phyloP scores from a whole-genome alignment of 2,113 vertebrate species.

The Petaurus breviceps region DNA sequence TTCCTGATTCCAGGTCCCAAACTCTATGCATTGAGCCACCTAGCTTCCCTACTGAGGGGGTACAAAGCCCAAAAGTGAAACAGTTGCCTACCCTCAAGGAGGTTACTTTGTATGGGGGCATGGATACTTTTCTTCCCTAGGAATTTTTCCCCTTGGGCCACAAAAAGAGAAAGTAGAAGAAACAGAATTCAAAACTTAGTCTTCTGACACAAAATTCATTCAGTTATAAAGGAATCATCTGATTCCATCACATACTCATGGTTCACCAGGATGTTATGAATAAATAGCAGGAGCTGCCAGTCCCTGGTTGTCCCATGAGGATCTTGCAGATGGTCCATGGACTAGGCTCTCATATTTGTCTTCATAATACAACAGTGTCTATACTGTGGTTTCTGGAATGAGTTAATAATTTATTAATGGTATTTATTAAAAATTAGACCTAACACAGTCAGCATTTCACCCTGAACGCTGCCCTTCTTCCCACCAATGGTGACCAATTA shows the following conservation, averaged over 20 bases:
- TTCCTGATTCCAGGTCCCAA: not conserved
- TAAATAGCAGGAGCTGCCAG: not conserved
- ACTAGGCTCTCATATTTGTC: not conserved
- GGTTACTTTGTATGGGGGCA: not conserved
- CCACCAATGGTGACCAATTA: not conserved
- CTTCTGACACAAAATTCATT: not conserved
- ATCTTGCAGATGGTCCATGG: not conserved
- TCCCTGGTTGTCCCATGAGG: not conserved
- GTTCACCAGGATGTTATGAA: not conserved
- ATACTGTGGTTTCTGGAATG: not conserved
- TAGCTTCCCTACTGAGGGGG: not conserved
- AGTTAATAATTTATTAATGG: not conserved
- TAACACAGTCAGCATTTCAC: not conserved
- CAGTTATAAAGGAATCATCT: not conserved
- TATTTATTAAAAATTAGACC: conserved; percentile 1
- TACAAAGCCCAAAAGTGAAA: not conserved
- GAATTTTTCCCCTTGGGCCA: not conserved
- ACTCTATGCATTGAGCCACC: not conserved
- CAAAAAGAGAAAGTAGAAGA: not conserved
- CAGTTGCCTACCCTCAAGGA: not conserved
- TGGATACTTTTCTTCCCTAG: not conserved
- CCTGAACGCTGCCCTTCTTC: not conserved
- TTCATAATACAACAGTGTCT: not conserved
- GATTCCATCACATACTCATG: conserved; percentile 16
- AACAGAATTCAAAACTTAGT: not conserved